Evolutionary conservation across 2,797 vertebrate genomes (phyloP).

Genomic region (Naso thynnoides): DNA sequence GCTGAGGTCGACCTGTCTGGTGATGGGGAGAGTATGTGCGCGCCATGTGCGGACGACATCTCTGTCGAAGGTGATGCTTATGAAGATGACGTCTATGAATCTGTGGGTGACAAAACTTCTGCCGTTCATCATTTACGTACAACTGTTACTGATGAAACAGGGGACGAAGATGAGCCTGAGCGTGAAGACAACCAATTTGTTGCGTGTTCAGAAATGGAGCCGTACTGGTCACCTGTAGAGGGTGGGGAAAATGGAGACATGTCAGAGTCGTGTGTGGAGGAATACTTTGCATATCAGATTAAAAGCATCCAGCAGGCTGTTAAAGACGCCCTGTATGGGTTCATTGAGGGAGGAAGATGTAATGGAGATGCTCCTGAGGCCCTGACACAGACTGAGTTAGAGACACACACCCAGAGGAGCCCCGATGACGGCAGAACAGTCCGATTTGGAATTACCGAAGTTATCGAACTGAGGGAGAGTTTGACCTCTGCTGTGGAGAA

Average conservation of each 20-base stretch:
- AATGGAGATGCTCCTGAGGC: conserved; percentile 3
- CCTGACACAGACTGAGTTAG: conserved; percentile 3
- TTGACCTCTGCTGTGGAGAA: conserved; percentile 24
- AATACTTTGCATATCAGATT: conserved; percentile 71
- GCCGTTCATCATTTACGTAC: neutral
- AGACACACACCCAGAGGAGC: neutral
- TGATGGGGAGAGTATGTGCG: conserved; percentile 50
- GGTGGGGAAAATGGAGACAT: conserved; percentile 25
- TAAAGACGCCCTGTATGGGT: conserved; percentile 45
- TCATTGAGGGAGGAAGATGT: conserved; percentile 21
- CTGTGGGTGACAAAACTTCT: neutral
- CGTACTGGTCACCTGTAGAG: conserved; percentile 64
- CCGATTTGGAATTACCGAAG: conserved; percentile 40
- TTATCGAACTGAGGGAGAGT: conserved; percentile 30
- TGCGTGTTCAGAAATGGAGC: conserved; percentile 72
- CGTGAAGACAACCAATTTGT: conserved; percentile 30
- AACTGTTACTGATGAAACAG: conserved; percentile 5
- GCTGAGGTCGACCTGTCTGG: conserved; percentile 9
- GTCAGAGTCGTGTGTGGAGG: conserved; percentile 61
- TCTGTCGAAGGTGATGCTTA: conserved; percentile 75
- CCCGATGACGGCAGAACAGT: conserved; percentile 23
- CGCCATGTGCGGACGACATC: conserved; percentile 73
- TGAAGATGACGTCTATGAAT: conserved; percentile 58
- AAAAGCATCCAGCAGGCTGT: conserved; percentile 55
- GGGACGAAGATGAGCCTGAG: conserved; percentile 25